Evolutionary conservation across 2,888 invertebrate genomes (phyloP).

Genomic region (Erpobdella octoculata): DNA sequence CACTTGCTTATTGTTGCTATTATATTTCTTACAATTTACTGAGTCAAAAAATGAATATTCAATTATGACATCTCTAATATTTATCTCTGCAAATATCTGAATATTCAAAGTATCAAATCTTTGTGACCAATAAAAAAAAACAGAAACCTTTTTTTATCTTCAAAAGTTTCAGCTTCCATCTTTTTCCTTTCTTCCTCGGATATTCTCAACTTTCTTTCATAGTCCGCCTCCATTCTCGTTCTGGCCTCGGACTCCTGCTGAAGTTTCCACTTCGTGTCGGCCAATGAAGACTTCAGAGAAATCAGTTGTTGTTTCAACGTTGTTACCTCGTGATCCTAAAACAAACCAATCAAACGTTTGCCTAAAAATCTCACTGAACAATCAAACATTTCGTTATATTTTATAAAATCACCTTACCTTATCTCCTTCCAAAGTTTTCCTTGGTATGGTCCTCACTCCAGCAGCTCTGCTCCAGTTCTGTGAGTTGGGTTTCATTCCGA

Average conservation of each 20-base stretch:
- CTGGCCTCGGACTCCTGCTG: conserved; percentile 3
- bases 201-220: conserved; percentile 7
- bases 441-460: background rate
- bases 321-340: background rate
- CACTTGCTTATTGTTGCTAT: no score
- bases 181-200: conserved; percentile 3
- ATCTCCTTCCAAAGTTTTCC: background rate
- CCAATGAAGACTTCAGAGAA: background rate
- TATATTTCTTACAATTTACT: no score
- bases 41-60: no score
- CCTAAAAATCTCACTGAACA: no score
- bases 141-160: background rate
- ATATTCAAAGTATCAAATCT: no score
- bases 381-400: background rate
- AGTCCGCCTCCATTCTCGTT: background rate
- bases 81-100: no score
- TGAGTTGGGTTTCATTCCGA: background rate
- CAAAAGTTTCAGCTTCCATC: conserved; percentile 1
- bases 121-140: no score
- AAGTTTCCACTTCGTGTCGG: background rate
- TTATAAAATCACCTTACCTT: background rate
- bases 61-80: no score
- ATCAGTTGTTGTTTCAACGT: background rate
- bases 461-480: background rate
- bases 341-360: no score